Base-by-base conservation (phyloP, 2,888 invertebrate genomes). In the Nomada goodeniana region DNA sequence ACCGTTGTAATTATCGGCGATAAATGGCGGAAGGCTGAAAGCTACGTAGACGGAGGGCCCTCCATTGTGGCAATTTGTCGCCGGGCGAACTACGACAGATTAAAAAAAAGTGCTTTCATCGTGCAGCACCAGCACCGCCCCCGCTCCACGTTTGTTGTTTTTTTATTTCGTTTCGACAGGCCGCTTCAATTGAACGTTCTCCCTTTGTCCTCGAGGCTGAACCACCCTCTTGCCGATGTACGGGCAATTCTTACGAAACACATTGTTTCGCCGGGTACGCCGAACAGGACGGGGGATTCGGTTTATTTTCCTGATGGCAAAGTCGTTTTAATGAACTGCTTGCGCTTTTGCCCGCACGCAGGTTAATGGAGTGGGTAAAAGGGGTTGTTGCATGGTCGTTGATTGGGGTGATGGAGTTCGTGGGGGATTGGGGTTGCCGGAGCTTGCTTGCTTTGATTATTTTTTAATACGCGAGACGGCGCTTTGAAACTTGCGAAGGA, bases 51-150 rank as follows among this genome's bases (percentile, higher is more conserved):
- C 26, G 42, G 20, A 18, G 23, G 42, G 53, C 53, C 36, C 71
- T 55, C 57, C 57, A 59, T 72, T 73, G 79, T 72, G 23, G 85
- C 85, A 76, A 86, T 86, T 86, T 86, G 87, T 82, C 88, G 74
- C 63, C n/a, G 73, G 67, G 67, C 60, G 85, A 87, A 80, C 85
- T 85, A 85, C 85, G 86, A 85, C 79, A 82, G 75, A 85, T 87
- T 87, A 85, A 87, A 86, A 87, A 86, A 85, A 84, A 77, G 71
- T 15, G 47, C 47, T 55, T 50, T 60, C 65, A 20, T 18, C 50
- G 50, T 65, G 65, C 52, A n/a, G 53, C 60, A 20, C 7, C 7
- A 63, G 15, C 18, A 7, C 20, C 47, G 1, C 13, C 23, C 10
- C 7, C 44, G 11, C 23, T 53, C 50, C 53, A n/a, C 29, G 13